These are phyloP conservation scores for Oncorhynchus mykiss DNA, from an alignment of 2,113 vertebrate genomes.

Conservation along the genomic window DNA sequence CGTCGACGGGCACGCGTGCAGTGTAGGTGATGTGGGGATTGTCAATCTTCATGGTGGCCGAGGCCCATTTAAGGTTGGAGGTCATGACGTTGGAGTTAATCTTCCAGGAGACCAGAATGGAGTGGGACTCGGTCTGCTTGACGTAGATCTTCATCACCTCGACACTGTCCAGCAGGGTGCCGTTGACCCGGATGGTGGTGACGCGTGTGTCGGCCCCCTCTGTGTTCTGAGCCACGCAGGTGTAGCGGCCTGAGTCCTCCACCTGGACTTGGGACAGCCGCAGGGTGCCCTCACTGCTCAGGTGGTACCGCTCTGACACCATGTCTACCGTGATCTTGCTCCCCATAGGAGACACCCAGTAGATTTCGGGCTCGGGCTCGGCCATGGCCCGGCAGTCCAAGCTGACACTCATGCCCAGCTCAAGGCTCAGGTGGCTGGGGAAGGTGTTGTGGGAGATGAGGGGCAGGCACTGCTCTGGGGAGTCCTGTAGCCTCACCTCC, in stretches of 20 bases:
- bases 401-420: constrained; percentile 81
- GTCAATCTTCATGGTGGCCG: constrained; percentile 96
- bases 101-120: constrained; percentile 95
- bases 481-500: constrained; percentile 79
- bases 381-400: constrained; percentile 96
- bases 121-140: constrained; percentile 91
- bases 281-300: constrained; percentile 88
- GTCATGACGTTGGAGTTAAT: constrained; percentile 91
- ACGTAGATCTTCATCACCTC: constrained; percentile 94
- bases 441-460: constrained; percentile 91
- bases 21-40: constrained; percentile 97
- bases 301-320: constrained; percentile 84
- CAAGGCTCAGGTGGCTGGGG: constrained; percentile 85
- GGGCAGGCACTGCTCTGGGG: constrained; percentile 88
- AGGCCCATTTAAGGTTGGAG: constrained; percentile 95
- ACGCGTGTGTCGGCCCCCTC: constrained; percentile 93
- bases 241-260: constrained; percentile 92
- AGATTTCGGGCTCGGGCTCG: constrained; percentile 94
- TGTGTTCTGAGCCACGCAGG: constrained; percentile 92
- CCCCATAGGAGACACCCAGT: constrained; percentile 97
- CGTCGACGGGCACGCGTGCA: constrained; percentile 90
- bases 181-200: constrained; percentile 86
- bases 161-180: constrained; percentile 87
- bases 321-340: constrained; percentile 86
- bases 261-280: constrained; percentile 83